These are phyloP conservation scores for Dendroctonus valens DNA, from an alignment of 1,140 invertebrate species.

Conservation along the genomic window DNA sequence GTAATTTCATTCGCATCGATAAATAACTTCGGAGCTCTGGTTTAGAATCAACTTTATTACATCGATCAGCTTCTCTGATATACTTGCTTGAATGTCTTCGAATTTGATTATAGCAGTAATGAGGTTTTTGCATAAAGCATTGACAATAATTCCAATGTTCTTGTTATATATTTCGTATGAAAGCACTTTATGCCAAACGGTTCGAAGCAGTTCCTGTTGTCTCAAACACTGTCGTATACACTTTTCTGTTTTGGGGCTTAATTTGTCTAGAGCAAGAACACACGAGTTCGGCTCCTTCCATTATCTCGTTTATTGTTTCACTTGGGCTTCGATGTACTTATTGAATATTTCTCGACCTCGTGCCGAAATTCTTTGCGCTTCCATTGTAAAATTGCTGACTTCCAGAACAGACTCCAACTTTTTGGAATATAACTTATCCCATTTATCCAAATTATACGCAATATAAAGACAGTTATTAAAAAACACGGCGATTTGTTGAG, in stretches of 20 bases:
- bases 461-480: slow-evolving; percentile 93
- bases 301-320: slow-evolving; percentile 48
- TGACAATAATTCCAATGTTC: slow-evolving; percentile 51
- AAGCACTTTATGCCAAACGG: slow-evolving; percentile 72
- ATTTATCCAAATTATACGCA: slow-evolving; percentile 69
- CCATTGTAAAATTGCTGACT: slow-evolving; percentile 28
- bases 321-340: slow-evolving; percentile 44
- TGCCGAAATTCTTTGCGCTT: slow-evolving; percentile 49
- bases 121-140: slow-evolving; percentile 54
- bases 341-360: slow-evolving; percentile 53
- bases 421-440: slow-evolving; percentile 40
- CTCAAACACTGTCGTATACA: slow-evolving; percentile 77
- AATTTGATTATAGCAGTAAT: slow-evolving; percentile 55
- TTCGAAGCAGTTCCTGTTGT: slow-evolving; percentile 80
- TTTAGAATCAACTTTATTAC: slow-evolving; percentile 56
- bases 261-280: slow-evolving; percentile 49
- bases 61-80: slow-evolving; percentile 56
- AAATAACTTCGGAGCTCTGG: slow-evolving; percentile 54
- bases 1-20: slow-evolving; percentile 58
- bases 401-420: slow-evolving; percentile 11
- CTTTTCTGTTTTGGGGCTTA: slow-evolving; percentile 67
- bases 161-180: slow-evolving; percentile 52
- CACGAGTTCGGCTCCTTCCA: slow-evolving; percentile 42
- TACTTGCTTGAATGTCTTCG: slow-evolving; percentile 57
- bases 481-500: slow-evolving; percentile 85